Base-by-base conservation (phyloP, 2,797 vertebrate genomes). In the Sitta carolinensis region DNA sequence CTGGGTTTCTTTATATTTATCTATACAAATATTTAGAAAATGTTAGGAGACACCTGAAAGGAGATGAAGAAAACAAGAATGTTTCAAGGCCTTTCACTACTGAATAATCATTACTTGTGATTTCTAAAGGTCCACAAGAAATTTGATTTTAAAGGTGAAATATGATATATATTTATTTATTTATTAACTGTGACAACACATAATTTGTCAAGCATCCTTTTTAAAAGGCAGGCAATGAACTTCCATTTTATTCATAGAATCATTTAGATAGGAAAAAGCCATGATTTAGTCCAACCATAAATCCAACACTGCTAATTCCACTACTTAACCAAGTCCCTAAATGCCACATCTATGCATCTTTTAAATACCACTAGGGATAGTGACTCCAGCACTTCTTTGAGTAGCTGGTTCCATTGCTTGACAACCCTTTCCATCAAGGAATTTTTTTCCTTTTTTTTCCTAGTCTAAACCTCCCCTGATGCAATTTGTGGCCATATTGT, bases 261-360 rank as follows among this genome's bases (percentile, higher is more conserved):
- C 1, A 1, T 70, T 89, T 54, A 16, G 1, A 4, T 59, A 13
- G 5, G 26, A 58, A 85, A 63, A 45, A 22, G 45, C 5, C 2
- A 3, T 32, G 4, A 23, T 9, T 23, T 7, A 32, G 5, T 58
- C 27, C 18, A 72, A 22, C 15, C 16, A 52, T 20, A 36, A 66
- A 59, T 9, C 3, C n/a, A 59, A 26, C 19, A 27, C 7, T 59
- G 34, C n/a, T 21, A 59, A 32, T 40, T 59, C 21, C 18, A 47
- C 6, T 26, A 32, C 26, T 34, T 22, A 77, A 29, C 7, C 18
- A 23, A 0, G 0, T 19, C 18, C 6, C 12, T 63, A 26, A 67
- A 22, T 3, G 4, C 9, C 26, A n/a, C 7, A 10, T 30, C 10
- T 23, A 18, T 12, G 4, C 0, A 1, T 23, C 34, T 76, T 76